A percentile compares a stretch with the other conserved stretches of the same genome.
These are phyloP conservation scores for Noctua fimbriata DNA, from an alignment of 2,888 invertebrate genomes.

Conservation along the genomic window DNA sequence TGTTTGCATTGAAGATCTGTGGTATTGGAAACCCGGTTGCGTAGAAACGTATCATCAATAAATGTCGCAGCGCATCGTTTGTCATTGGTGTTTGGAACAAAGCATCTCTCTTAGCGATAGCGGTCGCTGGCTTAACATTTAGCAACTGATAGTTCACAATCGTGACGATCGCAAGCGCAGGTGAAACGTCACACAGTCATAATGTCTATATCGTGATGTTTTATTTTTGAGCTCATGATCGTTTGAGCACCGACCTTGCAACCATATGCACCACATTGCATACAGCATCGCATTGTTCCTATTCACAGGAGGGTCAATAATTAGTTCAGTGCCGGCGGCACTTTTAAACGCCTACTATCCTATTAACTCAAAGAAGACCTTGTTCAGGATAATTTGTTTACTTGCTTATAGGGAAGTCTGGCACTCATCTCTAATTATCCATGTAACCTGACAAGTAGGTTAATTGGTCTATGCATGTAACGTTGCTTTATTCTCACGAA, in stretches of 20 bases:
- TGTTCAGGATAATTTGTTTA: conserved; percentile 59
- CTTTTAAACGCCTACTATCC: conserved; percentile 78
- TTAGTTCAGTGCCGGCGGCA: conserved; percentile 74
- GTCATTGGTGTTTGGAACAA: conserved; percentile 49
- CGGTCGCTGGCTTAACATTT: conserved; percentile 55
- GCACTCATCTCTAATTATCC: conserved; percentile 53
- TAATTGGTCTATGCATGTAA: conserved; percentile 57
- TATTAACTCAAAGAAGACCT: conserved; percentile 72
- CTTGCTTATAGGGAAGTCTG: conserved; percentile 42
- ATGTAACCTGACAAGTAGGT: conserved; percentile 52
- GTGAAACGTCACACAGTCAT: conserved; percentile 60
- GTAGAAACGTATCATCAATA: conserved; percentile 77
- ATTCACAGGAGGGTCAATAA: conserved; percentile 76
- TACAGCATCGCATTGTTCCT: conserved; percentile 69
- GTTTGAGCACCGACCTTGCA: conserved; percentile 76
- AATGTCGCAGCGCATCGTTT: conserved; percentile 58
- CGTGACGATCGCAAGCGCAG: conserved; percentile 65
- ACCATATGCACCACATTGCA: conserved; percentile 75
- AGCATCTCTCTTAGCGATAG: conserved; percentile 49
- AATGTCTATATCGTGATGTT: conserved; percentile 76
- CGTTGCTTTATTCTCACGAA: conserved; percentile 50
- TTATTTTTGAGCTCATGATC: conserved; percentile 72
- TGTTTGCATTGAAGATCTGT: conserved; percentile 76
- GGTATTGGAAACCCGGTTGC: conserved; percentile 80
- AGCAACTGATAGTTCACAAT: conserved; percentile 63